These are phyloP conservation scores for Ectobius pallidus DNA, from an alignment of 2,888 invertebrate species.

Conservation along the genomic window DNA sequence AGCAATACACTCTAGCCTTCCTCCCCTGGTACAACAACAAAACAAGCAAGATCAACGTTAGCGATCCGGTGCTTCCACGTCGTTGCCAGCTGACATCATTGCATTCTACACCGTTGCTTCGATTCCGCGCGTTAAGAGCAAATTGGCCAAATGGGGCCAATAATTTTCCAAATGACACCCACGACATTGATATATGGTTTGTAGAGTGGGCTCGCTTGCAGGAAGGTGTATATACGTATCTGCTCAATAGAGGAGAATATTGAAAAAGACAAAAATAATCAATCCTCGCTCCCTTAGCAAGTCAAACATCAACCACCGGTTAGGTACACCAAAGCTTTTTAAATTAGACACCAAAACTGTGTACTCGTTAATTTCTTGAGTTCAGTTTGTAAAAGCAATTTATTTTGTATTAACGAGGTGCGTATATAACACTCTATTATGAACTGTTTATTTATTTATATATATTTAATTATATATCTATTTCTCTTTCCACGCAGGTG, in stretches of 20 bases:
- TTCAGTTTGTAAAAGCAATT: too few relatives aligned
- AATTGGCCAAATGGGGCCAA: conserved; percentile 55
- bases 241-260: neutral
- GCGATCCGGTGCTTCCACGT: conserved; percentile 21
- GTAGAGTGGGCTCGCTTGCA: neutral
- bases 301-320: too few relatives aligned
- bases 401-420: too few relatives aligned
- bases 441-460: too few relatives aligned
- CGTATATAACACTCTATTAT: too few relatives aligned
- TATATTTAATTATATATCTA: too few relatives aligned
- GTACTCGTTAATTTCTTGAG: too few relatives aligned
- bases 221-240: neutral
- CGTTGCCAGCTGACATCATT: conserved; percentile 37
- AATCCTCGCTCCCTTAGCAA: neutral
- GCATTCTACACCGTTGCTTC: conserved; percentile 53
- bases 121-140: conserved; percentile 51
- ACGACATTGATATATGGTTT: conserved; percentile 35
- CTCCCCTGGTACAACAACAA: neutral
- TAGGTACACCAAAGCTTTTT: too few relatives aligned
- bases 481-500: too few relatives aligned
- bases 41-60: conserved; percentile 6
- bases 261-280: conserved; percentile 7
- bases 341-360: too few relatives aligned
- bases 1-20: neutral
- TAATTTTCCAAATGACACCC: conserved; percentile 52